A percentile compares a stretch with the other conserved stretches of the same genome.
These are phyloP conservation scores for Solenodon paradoxus DNA, from an alignment of 2,113 vertebrate genomes.

Conservation along the genomic window DNA sequence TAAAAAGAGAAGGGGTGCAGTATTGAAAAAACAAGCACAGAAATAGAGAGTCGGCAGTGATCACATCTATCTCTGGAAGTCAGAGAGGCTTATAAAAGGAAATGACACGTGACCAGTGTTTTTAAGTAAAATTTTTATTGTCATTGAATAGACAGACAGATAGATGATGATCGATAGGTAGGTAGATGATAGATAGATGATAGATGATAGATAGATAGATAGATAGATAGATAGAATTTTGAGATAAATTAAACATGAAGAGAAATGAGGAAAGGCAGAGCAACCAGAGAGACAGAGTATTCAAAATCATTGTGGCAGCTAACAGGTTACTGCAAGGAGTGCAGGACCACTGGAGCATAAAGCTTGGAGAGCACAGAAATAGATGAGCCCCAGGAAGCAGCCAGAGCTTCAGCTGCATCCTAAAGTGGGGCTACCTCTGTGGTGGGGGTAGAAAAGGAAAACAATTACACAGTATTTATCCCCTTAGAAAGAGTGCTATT, in stretches of 20 bases:
- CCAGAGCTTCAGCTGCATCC: neutral
- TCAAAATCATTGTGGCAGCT: neutral
- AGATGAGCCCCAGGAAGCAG: neutral
- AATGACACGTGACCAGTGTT: neutral
- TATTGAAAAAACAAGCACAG: neutral
- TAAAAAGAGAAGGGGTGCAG: neutral
- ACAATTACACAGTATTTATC: neutral
- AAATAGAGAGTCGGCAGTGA: neutral
- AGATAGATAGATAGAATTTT: no score
- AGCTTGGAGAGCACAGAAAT: neutral
- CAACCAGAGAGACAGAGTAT: neutral
- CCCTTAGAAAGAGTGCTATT: neutral
- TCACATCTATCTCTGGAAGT: neutral
- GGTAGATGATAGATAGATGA: no score
- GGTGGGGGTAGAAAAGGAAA: neutral
- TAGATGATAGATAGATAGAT: no score
- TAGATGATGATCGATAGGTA: no score
- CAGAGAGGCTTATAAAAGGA: neutral
- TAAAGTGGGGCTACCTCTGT: neutral
- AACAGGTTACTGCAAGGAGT: neutral
- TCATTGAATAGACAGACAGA: no score
- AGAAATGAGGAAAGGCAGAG: neutral
- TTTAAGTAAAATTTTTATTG: neutral
- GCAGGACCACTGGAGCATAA: neutral
- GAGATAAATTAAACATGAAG: neutral